Conservation (phyloP, 2,888 invertebrate species). For the Stenodera caucasica region DNA sequence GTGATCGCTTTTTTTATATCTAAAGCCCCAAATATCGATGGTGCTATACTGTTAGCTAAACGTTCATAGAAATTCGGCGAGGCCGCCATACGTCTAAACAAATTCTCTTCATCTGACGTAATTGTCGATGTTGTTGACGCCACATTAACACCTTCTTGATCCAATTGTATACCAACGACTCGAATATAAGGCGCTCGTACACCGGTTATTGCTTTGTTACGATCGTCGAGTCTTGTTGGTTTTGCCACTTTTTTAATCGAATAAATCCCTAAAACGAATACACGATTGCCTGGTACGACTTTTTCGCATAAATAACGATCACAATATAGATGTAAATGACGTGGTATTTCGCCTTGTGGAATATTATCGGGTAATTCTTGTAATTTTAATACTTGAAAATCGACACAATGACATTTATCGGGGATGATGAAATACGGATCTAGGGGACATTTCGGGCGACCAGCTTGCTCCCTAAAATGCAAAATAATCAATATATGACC, state of each 20-base stretch:
- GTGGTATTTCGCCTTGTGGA: slow-evolving; percentile 97
- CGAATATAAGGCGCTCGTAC: slow-evolving; percentile 93
- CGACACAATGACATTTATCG: slow-evolving; percentile 96
- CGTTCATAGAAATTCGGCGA: slow-evolving; percentile 86
- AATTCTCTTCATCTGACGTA: slow-evolving; percentile 75
- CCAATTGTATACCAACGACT: slow-evolving; percentile 88
- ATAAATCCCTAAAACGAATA: slow-evolving; percentile 91
- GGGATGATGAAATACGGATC: slow-evolving; percentile 99
- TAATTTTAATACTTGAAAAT: slow-evolving; percentile 96
- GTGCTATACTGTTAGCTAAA: slow-evolving; percentile 88
- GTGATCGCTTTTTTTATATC: slow-evolving; percentile 98
- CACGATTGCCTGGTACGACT: slow-evolving; percentile 94
- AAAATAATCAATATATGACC: slow-evolving; percentile 34
- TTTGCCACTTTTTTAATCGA: slow-evolving; percentile 88
- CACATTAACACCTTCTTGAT: slow-evolving; percentile 77
- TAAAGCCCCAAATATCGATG: slow-evolving; percentile 90
- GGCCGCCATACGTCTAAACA: slow-evolving; percentile 81
- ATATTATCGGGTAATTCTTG: slow-evolving; percentile 95
- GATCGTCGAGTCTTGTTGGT: slow-evolving; percentile 64
- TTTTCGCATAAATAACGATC: slow-evolving; percentile 93
- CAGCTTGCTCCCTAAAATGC: slow-evolving; percentile 80
- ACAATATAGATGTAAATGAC: slow-evolving; percentile 92
- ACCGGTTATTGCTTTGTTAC: slow-evolving; percentile 82
- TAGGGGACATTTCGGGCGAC: slow-evolving; percentile 88
- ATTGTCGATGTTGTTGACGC: slow-evolving; percentile 61